These are phyloP conservation scores for Porphyrio hochstetteri DNA, from an alignment of 2,113 vertebrate genomes.

Conservation along the genomic window DNA sequence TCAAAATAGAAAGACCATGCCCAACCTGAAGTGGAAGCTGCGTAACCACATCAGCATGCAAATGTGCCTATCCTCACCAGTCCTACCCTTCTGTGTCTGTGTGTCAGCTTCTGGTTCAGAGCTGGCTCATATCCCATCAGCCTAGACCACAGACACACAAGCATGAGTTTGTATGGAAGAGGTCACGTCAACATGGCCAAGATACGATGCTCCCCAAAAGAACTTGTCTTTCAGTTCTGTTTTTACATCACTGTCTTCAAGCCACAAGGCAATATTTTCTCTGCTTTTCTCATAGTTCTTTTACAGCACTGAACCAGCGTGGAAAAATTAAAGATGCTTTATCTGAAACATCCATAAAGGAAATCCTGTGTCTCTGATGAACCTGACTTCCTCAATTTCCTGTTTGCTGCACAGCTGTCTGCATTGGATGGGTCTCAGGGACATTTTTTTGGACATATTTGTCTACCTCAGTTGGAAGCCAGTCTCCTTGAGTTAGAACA, in stretches of 20 bases:
- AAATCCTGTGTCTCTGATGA: slow-evolving; percentile 77
- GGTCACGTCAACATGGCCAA: neutral
- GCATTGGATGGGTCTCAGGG: slow-evolving; percentile 66
- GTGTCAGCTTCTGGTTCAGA: neutral
- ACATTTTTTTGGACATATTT: slow-evolving; percentile 69
- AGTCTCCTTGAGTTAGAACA: slow-evolving; percentile 79
- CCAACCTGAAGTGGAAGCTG: neutral
- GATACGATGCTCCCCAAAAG: neutral
- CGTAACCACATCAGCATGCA: neutral
- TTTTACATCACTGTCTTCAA: neutral
- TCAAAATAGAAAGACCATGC: neutral
- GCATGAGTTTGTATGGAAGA: neutral
- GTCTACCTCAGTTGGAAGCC: slow-evolving; percentile 76
- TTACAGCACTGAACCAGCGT: slow-evolving; percentile 3
- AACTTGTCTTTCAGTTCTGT: neutral
- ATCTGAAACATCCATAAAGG: slow-evolving; percentile 71
- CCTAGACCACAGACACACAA: fast-evolving
- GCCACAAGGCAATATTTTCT: neutral
- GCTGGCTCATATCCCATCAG: neutral
- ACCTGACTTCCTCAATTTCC: slow-evolving; percentile 84
- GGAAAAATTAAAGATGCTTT: slow-evolving; percentile 63
- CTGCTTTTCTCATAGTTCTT: neutral
- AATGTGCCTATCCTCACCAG: neutral
- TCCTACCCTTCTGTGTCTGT: neutral
- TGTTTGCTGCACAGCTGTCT: slow-evolving; percentile 77